phyloP scores from a whole-genome alignment of 2,113 vertebrate species.

The Actenoides hombroni region DNA sequence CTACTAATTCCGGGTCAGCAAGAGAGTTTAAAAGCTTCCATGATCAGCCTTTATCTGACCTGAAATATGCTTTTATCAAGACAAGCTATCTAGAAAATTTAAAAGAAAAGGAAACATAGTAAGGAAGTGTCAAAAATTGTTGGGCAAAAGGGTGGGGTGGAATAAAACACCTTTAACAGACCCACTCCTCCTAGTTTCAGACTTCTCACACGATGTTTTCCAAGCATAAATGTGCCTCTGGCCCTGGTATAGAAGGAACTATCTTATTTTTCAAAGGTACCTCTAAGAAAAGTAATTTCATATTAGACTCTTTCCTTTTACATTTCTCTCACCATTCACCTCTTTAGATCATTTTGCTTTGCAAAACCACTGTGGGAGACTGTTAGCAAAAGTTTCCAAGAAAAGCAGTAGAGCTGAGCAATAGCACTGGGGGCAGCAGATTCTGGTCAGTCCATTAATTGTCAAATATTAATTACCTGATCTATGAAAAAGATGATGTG shows the following conservation, averaged over 20 bases:
- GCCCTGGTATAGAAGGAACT: neutral
- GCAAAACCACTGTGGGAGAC: neutral
- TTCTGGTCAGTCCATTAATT: neutral
- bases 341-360: neutral
- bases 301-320: neutral
- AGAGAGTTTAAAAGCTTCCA: slow-evolving; percentile 74
- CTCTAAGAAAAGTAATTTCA: neutral
- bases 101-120: slow-evolving; percentile 41
- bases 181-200: neutral
- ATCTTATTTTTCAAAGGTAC: neutral
- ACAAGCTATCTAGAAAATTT: slow-evolving; percentile 57
- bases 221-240: neutral
- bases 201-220: neutral
- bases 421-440: neutral
- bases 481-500: neutral
- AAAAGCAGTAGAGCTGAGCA: neutral
- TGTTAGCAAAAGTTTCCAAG: neutral
- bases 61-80: slow-evolving; percentile 76
- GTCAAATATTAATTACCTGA: neutral
- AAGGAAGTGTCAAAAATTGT: slow-evolving; percentile 35
- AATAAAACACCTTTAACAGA: neutral
- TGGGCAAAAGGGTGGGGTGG: neutral
- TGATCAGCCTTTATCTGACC: slow-evolving; percentile 69
- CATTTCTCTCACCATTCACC: neutral
- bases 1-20: slow-evolving; percentile 79